Conservation (phyloP, 1,140 invertebrate genomes). For the Hetaerina americana region DNA sequence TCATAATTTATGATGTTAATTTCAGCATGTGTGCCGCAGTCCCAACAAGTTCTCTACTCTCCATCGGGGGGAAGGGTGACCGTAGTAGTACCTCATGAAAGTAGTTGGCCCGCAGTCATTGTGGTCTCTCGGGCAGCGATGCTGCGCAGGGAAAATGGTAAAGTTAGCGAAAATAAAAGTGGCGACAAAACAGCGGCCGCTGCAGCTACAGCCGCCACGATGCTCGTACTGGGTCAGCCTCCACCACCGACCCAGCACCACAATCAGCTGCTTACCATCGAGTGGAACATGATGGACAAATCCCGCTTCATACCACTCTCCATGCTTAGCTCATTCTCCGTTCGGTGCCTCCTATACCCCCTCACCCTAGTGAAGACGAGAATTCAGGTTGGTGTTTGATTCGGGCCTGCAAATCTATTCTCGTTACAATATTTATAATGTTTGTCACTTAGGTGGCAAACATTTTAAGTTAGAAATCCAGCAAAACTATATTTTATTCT, state of each 20-base stretch:
- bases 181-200: background rate
- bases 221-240: background rate
- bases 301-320: constrained; percentile 84
- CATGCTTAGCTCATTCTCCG: constrained; percentile 70
- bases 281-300: constrained; percentile 99
- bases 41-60: background rate
- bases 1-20: no score
- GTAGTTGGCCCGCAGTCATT: background rate
- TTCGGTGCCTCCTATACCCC: constrained; percentile 85
- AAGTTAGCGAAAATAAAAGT: background rate
- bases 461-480: no score
- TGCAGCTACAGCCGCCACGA: background rate
- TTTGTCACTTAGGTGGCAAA: no score
- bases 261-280: constrained; percentile 66
- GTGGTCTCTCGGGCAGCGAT: background rate
- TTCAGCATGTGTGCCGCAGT: background rate
- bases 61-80: background rate
- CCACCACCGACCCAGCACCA: background rate
- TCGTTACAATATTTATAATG: no score
- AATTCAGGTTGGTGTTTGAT: constrained; percentile 74
- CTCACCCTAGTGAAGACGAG: constrained; percentile 94
- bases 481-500: no score
- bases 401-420: no score
- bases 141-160: background rate
- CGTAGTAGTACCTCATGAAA: background rate